Evolutionary conservation across 2,888 invertebrate genomes (phyloP), one percentile per base, ranked within the genome.

Genomic region (Chorisops tibialis): DNA sequence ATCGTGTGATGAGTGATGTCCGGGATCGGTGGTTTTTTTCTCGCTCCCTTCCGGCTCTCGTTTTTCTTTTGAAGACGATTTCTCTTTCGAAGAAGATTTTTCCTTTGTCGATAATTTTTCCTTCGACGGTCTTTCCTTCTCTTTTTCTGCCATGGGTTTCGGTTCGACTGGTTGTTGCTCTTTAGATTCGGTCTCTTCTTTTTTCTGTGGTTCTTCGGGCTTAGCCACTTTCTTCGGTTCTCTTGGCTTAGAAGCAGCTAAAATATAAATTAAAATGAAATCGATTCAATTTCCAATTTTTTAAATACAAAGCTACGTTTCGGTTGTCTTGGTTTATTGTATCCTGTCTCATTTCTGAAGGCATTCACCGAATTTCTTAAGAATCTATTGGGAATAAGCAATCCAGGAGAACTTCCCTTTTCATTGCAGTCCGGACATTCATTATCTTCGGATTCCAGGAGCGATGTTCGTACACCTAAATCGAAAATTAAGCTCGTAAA

Each of bases 361-460:
- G 90, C 88, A 60, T 87, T 87, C 1, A 96, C 96, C 1, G 93
- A 90, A 70, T 89, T 93, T 48, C 96, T 83, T 63, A 96, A 79
- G 80, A 92, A 95, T 69, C 94, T 85, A 75, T 96, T 96, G 2
- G 96, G 95, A 69, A 96, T 95, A 43, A 97, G 82, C 1, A 92
- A 93, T 50, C 91, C 93, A 0, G 96, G 96, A 0, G 94, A 92
- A 48, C 95, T 90, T 70, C 93, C 94, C 70, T 91, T 90, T 74
- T 96, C 94, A 62, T 91, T 88, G 74, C 97, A 97, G 71, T 93
- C 90, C 0, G 96, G 96, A 77, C 97, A 97, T 74, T 94, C 92
- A 70, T 94, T 94, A 65, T 96, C 94, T 72, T 96, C 96, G 0
- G 94, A 93, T 73, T 96, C 96, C 61, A 97, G 75, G 50, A 97